Evolutionary conservation across 2,888 invertebrate genomes (phyloP).

Genomic region (Dioctria linearis): DNA sequence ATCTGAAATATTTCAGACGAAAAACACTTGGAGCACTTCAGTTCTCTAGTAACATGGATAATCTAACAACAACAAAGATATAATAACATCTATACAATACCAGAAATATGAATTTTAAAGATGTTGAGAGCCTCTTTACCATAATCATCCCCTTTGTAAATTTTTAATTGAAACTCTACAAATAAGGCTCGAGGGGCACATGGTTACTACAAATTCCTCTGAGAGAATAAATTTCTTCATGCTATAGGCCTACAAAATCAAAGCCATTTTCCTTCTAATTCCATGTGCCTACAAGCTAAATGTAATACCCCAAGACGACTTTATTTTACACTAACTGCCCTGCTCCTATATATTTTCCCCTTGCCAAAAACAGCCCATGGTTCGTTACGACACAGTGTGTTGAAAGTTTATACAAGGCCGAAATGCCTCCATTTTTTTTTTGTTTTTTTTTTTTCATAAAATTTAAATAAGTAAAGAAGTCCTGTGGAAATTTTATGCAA

Average conservation of each 20-base stretch:
- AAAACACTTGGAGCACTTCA: too few relatives aligned
- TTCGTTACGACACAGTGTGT: neutral
- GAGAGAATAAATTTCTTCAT: slow-evolving; percentile 21
- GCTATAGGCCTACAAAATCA: slow-evolving; percentile 6
- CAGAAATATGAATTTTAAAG: neutral
- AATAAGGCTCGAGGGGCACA: slow-evolving; percentile 39
- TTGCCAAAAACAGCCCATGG: neutral
- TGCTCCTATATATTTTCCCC: neutral
- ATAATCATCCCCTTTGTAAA: slow-evolving; percentile 33
- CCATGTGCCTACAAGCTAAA: slow-evolving; percentile 37
- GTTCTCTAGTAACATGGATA: too few relatives aligned
- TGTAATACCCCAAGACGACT: slow-evolving; percentile 48
- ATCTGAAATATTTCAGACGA: too few relatives aligned
- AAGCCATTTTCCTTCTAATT: slow-evolving; percentile 43
- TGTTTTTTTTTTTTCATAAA: neutral
- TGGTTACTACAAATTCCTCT: slow-evolving; percentile 49
- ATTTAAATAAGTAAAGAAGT: slow-evolving; percentile 32
- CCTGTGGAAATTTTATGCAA: slow-evolving; percentile 14
- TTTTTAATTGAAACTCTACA: slow-evolving; percentile 53
- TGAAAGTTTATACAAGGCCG: slow-evolving; percentile 14
- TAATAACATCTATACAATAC: neutral
- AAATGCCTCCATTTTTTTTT: slow-evolving; percentile 4
- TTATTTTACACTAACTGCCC: slow-evolving; percentile 47
- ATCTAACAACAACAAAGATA: neutral
- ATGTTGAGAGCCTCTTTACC: slow-evolving; percentile 19